Base-by-base conservation (phyloP, 2,797 vertebrate genomes). In the Scarus forsteni region DNA sequence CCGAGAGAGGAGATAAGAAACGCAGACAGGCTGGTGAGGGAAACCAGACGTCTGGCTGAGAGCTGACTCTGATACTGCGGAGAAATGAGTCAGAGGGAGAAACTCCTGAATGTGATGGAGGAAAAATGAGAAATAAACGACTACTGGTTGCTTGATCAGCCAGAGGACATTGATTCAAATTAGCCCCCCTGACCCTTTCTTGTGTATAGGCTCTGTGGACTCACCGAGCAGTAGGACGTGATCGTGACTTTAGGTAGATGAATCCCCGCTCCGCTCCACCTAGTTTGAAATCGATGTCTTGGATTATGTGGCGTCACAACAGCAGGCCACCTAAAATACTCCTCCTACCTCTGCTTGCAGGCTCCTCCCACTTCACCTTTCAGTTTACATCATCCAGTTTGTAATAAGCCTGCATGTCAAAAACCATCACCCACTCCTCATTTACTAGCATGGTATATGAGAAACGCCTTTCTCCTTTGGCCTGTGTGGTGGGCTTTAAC, bases 331-430 rank as follows among this genome's bases (percentile, higher is more conserved):
- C 77, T 48, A 40, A 70, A 71, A 80, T 83, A 81, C 89, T 82
- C 16, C 90, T 94, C 92, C 94, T 96, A 95, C 95, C 94, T 95
- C 93, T 90, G 83, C 83, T 75, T 93, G 90, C 92, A 92, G 92
- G 92, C 91, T 89, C 75, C 82, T 79, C 82, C 85, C 86, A 86
- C 73, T 7, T 85, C 83, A 84, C 77, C 49, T 87, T 77, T 89
- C 38, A 61, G 69, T 92, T 90, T 48, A 14, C 79, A 58, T 18
- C 70, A 80, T 89, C 61, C 1, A 53, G 40, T 73, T 82, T 63
- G 12, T 68, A 65, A 11, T 84, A 89, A 79, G 92, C 92, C 93
- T 94, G 94, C 93, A 94, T 92, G 92, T 86, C 56, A 72, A 73
- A n/a, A 67, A 64, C 69, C 77, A 81, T 74, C 55, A 73, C 36